A percentile compares a stretch with the other conserved stretches of the same genome.
Evolutionary conservation across 2,888 invertebrate genomes (phyloP).

Genomic region (Drepanosiphum platanoidis): DNA sequence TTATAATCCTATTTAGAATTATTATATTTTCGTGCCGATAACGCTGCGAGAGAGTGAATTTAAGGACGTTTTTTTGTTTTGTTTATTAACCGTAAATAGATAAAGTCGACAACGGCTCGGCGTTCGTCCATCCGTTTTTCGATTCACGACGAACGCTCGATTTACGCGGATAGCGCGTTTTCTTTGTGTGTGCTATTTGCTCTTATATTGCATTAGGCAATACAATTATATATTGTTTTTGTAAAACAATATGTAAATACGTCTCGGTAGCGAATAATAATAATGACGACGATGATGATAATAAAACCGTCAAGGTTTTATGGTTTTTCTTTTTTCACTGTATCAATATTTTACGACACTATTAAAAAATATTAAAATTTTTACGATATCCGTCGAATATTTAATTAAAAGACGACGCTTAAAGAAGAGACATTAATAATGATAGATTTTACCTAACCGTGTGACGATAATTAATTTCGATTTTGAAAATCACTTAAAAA

Average conservation of each 20-base stretch:
- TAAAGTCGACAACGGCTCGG: no score
- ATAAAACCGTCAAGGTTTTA: not conserved
- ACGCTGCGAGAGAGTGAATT: no score
- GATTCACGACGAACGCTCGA: no score
- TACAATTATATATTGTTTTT: not conserved
- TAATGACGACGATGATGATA: no score
- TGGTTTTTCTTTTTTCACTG: not conserved
- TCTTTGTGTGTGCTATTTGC: no score
- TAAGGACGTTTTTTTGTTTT: not conserved
- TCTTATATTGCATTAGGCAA: no score
- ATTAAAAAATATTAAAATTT: not conserved
- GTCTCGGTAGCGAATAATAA: not conserved
- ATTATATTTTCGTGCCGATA: not conserved
- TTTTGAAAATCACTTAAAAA: not conserved
- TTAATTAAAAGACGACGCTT: not conserved
- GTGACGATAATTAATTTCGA: constrained; percentile 9
- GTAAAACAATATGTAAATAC: not conserved
- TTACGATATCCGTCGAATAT: not conserved
- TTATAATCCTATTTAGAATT: no score
- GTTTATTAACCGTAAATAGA: not conserved
- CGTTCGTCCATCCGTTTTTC: not conserved
- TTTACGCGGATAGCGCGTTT: not conserved
- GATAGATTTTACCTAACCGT: not conserved
- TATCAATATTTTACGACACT: not conserved
- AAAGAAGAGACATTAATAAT: not conserved